These are phyloP conservation scores for Gisinianus flammeolus DNA, from an alignment of 2,888 invertebrate genomes.

Conservation along the genomic window DNA sequence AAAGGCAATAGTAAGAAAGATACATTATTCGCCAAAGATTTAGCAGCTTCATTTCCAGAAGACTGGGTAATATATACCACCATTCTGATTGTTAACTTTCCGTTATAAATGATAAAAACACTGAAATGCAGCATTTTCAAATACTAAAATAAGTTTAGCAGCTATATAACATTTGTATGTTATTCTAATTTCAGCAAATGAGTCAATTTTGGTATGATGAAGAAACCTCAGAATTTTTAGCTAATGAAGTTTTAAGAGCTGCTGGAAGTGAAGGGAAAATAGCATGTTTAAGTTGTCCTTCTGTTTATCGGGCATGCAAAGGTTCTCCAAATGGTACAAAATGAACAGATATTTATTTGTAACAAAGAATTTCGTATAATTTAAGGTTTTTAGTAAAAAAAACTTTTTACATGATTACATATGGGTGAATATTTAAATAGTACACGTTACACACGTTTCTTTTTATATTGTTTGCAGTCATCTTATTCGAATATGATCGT, in stretches of 20 bases:
- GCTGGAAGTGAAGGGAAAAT: conserved; percentile 69
- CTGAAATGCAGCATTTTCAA: conserved; percentile 20
- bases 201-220: conserved; percentile 98
- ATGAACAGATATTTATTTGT: conserved; percentile 49
- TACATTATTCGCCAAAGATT: conserved; percentile 44
- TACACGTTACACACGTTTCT: neutral
- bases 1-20: conserved; percentile 54
- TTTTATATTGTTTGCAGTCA: conserved; percentile 66
- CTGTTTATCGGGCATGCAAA: conserved; percentile 70
- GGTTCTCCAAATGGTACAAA: conserved; percentile 47
- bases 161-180: conserved; percentile 42
- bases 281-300: conserved; percentile 87
- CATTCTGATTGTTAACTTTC: too few species aligned
- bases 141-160: neutral
- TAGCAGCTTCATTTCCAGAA: conserved; percentile 42
- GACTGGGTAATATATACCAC: conserved; percentile 42
- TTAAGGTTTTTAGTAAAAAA: too few species aligned
- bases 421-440: too few species aligned
- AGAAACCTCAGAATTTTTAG: conserved; percentile 74
- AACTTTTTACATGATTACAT: too few species aligned
- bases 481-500: conserved; percentile 81
- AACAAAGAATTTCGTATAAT: too few species aligned
- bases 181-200: conserved; percentile 74
- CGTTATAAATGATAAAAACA: too few species aligned
- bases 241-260: conserved; percentile 69